phyloP scores from a whole-genome alignment of 2,113 vertebrate genomes.

The Pseudonaja textilis region DNA sequence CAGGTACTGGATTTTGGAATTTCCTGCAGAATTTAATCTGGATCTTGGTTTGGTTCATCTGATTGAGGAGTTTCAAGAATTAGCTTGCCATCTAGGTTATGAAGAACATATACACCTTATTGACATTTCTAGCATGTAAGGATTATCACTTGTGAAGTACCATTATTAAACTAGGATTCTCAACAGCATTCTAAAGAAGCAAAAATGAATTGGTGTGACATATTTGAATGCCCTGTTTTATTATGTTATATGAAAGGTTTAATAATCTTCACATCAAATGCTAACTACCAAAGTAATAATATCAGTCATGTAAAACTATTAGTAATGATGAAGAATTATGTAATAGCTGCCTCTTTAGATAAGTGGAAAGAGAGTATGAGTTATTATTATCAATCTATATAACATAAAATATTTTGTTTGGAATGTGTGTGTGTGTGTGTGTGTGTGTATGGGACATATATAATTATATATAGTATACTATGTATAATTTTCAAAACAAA shows the following conservation, averaged over 20 bases:
- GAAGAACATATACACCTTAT: conserved; percentile 90
- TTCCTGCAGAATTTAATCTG: conserved; percentile 96
- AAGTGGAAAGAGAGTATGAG: neutral
- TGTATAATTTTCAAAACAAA: too few relatives aligned
- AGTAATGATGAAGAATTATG: neutral
- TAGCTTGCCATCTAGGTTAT: conserved; percentile 82
- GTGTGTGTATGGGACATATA: too few relatives aligned
- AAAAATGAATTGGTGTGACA: neutral
- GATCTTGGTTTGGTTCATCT: conserved; percentile 89
- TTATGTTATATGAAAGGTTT: neutral
- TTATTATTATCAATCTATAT: neutral
- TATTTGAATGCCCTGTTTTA: neutral
- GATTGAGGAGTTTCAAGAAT: conserved; percentile 90
- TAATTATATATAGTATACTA: too few relatives aligned
- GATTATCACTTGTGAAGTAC: neutral
- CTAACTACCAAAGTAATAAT: neutral
- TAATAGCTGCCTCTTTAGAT: neutral
- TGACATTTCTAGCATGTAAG: conserved; percentile 98
- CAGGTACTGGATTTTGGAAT: conserved; percentile 97
- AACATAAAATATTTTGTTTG: neutral
- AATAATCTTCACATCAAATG: neutral
- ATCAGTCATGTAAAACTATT: neutral
- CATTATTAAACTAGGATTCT: conserved; percentile 2
- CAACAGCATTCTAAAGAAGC: neutral
- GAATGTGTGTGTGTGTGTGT: neutral